Evolutionary conservation across 2,797 vertebrate genomes (phyloP), one percentile per base, ranked within the genome.

Genomic region (Crax fasciolata): DNA sequence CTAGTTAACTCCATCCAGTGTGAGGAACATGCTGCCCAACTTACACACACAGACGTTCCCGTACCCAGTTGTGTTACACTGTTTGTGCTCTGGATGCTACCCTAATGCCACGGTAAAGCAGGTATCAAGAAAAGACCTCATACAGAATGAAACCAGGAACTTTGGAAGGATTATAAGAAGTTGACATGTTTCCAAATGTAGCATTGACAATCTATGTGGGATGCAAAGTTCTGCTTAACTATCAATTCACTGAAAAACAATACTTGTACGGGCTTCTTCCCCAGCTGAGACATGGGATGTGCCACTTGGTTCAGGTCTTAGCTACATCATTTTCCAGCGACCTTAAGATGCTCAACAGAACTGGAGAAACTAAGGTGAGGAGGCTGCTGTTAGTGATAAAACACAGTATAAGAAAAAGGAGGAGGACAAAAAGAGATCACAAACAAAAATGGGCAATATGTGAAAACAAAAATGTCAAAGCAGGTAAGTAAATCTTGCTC

Each of bases 401-500:
- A 61, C 3, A 6, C 6, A 48, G 44, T 13, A 23, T 10, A 24
- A 52, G 18, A 59, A 20, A n/a, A 52, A 57, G 51, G 44, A 24
- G 15, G 9, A 6, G 7, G 27, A 10, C 9, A 1, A 0, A 4
- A 19, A 62, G 49, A 35, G 7, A 38, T 54, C 23, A 44, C 27
- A 61, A 72, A 11, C 15, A 59, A 59, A 93, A 87, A 54, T 14
- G 2, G 3, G 20, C 18, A 59, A 61, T 18, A 61, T 18, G 4
- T 58, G 51, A 72, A 86, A 77, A 43, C 17, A 35, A 84, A 87
- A 77, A 46, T 16, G 25, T 59, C 59, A 94, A 90, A 88, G 38
- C 52, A 58, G n/a, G 11, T 23, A 32, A 61, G 28, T 57, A 71
- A 80, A 87, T 58, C 13, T 21, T 87, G 18, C 61, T 71, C 46